phyloP scores from a whole-genome alignment of 2,113 vertebrate genomes.

The Rallus limicola region DNA sequence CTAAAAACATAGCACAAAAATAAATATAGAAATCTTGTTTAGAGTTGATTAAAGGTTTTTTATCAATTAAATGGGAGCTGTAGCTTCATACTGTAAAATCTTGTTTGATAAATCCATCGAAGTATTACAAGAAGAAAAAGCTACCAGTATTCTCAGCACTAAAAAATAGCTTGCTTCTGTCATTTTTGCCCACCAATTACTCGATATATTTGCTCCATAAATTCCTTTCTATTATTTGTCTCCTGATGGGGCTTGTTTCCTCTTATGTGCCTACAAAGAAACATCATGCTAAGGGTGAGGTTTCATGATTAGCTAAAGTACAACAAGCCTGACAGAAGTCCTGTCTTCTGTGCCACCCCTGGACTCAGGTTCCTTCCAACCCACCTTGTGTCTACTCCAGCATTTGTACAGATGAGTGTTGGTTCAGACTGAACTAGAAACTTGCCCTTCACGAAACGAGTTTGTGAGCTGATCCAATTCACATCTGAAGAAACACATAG shows the following conservation, averaged over 20 bases:
- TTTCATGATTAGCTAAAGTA: neutral
- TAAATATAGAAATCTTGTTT: neutral
- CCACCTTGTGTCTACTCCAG: neutral
- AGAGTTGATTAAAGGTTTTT: neutral
- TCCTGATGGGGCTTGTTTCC: neutral
- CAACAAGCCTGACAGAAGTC: neutral
- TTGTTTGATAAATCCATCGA: neutral
- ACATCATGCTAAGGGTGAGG: neutral
- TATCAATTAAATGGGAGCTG: neutral
- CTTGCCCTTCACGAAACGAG: neutral
- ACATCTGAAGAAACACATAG: neutral
- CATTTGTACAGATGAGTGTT: neutral
- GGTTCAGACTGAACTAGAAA: neutral
- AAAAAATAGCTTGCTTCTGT: neutral
- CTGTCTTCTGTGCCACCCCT: accelerated
- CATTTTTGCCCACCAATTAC: neutral
- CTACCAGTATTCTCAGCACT: neutral
- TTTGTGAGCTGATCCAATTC: neutral
- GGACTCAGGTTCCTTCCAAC: neutral
- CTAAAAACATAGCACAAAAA: neutral
- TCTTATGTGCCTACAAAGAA: neutral
- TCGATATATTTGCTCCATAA: neutral
- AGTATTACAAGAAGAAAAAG: neutral
- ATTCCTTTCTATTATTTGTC: neutral
- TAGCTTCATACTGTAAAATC: neutral